phyloP scores from a whole-genome alignment of 2,888 invertebrate species.

The Sminthurinus aureus region DNA sequence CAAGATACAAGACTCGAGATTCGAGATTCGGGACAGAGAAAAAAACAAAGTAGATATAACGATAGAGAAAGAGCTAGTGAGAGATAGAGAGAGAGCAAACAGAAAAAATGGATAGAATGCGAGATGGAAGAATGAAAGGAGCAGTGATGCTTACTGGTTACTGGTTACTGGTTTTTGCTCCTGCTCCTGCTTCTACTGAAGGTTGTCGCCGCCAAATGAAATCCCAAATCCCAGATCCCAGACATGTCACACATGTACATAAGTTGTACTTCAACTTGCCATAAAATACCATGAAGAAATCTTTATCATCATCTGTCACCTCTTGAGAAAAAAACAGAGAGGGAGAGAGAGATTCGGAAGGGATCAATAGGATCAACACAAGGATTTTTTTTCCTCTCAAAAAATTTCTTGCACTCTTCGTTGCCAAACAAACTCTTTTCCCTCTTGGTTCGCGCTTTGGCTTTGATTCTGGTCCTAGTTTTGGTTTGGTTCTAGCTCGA shows the following conservation, averaged over 20 bases:
- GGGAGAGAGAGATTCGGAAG: constrained; percentile 5
- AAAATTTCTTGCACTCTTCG: constrained; percentile 15
- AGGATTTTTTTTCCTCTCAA: constrained; percentile 23
- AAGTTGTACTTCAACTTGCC: constrained; percentile 13
- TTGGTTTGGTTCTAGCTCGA: neutral
- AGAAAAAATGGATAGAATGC: constrained; percentile 1
- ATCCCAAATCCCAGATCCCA: constrained; percentile 17
- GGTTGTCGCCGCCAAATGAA: neutral
- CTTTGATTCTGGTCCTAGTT: neutral
- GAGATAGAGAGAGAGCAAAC: neutral
- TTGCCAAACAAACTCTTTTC: constrained; percentile 6
- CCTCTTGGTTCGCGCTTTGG: neutral
- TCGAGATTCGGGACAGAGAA: too few species aligned
- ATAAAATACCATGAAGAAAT: constrained; percentile 25
- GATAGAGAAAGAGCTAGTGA: constrained; percentile 1
- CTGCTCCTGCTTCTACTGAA: too few species aligned
- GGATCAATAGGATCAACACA: constrained; percentile 31
- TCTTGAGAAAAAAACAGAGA: constrained; percentile 23
- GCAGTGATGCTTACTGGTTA: too few species aligned
- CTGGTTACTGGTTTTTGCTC: too few species aligned
- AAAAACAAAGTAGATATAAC: too few species aligned
- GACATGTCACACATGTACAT: neutral
- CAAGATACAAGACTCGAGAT: too few species aligned
- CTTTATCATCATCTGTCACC: constrained; percentile 37
- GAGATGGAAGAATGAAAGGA: neutral